These are phyloP conservation scores for Callimorpha dominula DNA, from an alignment of 2,888 invertebrate genomes.

Conservation along the genomic window DNA sequence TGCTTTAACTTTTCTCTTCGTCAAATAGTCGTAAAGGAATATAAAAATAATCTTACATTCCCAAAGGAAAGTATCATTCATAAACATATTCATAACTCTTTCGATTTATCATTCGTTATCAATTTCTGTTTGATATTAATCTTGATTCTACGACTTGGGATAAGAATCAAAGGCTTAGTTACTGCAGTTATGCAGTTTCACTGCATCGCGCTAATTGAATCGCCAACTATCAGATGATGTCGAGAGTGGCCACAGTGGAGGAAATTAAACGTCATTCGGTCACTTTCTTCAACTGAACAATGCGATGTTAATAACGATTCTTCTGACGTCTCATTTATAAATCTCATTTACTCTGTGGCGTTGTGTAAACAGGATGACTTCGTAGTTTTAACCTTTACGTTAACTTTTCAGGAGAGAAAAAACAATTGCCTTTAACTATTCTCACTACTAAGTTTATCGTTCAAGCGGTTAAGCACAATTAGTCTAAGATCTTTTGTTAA, in stretches of 20 bases:
- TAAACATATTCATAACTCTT: neutral
- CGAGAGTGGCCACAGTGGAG: constrained; percentile 65
- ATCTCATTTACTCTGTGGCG: constrained; percentile 17
- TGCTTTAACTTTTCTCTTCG: no score
- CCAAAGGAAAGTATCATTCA: neutral
- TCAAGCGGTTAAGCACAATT: no score
- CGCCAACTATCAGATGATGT: constrained; percentile 71
- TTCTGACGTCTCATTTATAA: constrained; percentile 41
- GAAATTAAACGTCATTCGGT: constrained; percentile 85
- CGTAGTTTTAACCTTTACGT: neutral
- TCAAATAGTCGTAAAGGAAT: neutral
- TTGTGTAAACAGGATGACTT: neutral
- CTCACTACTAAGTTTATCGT: no score
- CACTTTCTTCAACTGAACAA: constrained; percentile 76
- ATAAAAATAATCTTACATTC: neutral
- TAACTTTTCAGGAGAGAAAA: neutral
- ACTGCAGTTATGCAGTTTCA: constrained; percentile 23
- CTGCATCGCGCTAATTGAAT: constrained; percentile 71
- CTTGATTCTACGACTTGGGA: constrained; percentile 46
- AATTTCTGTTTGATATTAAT: constrained; percentile 34
- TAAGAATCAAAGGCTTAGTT: constrained; percentile 53
- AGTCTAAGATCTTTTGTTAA: no score
- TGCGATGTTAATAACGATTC: constrained; percentile 60
- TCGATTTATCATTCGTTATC: constrained; percentile 13
- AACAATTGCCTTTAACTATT: no score